These are phyloP conservation scores for Pseudorectes ferrugineus DNA, from an alignment of 2,113 vertebrate genomes.

Conservation along the genomic window DNA sequence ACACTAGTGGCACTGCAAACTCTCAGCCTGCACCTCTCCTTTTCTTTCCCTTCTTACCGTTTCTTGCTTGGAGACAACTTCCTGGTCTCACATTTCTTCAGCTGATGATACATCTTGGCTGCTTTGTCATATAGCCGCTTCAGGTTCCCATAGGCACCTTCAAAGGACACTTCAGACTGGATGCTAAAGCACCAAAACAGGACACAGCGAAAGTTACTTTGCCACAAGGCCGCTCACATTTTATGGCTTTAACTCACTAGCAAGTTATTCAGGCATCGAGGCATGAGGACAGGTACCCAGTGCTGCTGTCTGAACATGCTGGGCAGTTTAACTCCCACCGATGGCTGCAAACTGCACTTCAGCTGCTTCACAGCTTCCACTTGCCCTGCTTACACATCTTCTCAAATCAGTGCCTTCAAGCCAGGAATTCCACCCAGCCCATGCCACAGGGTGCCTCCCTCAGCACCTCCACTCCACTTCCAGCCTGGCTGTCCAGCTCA, in stretches of 20 bases:
- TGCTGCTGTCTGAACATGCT: neutral
- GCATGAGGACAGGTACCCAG: rapidly evolving
- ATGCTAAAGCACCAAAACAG: constrained; percentile 72
- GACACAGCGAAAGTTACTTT: neutral
- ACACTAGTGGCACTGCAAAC: neutral
- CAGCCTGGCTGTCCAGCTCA: neutral
- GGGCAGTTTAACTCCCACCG: neutral
- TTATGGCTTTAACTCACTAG: neutral
- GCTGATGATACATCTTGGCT: constrained; percentile 93
- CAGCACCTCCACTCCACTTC: neutral
- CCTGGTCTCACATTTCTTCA: constrained; percentile 90
- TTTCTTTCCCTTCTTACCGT: constrained; percentile 69
- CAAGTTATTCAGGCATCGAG: neutral
- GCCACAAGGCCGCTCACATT: neutral
- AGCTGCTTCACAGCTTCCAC: neutral
- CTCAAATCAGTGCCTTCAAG: neutral
- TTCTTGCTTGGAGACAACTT: constrained; percentile 90
- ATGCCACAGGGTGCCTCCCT: neutral
- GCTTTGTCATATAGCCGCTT: constrained; percentile 95
- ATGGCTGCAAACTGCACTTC: neutral
- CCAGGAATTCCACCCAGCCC: neutral
- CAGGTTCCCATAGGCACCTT: constrained; percentile 93
- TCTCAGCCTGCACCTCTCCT: neutral
- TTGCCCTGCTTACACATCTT: neutral
- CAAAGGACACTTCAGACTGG: constrained; percentile 95